These are phyloP conservation scores for Ophthalmolycus amberensis DNA, from an alignment of 2,113 vertebrate species.

Conservation along the genomic window DNA sequence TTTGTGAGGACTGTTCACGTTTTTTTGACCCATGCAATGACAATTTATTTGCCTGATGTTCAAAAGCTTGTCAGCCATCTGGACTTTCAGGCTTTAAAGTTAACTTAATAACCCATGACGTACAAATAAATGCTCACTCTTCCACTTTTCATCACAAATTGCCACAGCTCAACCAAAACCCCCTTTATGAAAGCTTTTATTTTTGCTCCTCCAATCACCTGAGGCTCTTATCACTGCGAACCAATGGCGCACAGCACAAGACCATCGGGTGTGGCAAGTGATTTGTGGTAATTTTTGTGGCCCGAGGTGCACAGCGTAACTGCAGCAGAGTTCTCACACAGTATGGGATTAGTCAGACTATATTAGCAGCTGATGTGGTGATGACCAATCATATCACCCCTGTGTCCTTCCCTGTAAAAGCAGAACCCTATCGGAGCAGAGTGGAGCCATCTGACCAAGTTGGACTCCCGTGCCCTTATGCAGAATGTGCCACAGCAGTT, in stretches of 20 bases:
- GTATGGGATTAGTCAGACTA: conserved; percentile 52
- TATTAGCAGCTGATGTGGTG: conserved; percentile 35
- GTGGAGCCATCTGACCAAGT: not conserved
- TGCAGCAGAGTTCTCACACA: conserved; percentile 37
- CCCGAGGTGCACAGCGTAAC: conserved; percentile 51
- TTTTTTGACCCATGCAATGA: not conserved
- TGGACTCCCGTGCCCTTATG: not conserved
- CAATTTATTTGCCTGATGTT: not conserved
- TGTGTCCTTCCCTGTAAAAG: not conserved
- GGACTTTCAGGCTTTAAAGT: conserved; percentile 26
- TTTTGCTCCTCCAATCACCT: conserved; percentile 54
- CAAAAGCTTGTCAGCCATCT: conserved; percentile 21
- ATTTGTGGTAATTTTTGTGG: conserved; percentile 61
- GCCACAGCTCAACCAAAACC: conserved; percentile 1
- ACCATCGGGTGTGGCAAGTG: conserved; percentile 47
- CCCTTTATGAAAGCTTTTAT: conserved; percentile 49
- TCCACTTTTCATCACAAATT: conserved; percentile 37
- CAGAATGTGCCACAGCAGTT: not conserved
- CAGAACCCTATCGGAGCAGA: not conserved
- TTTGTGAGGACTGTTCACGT: not conserved
- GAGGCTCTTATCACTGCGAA: conserved; percentile 53
- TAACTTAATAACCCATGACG: conserved; percentile 44
- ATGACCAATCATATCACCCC: conserved; percentile 42
- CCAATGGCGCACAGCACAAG: conserved; percentile 44
- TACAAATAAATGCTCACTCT: conserved; percentile 43